Base-by-base conservation (phyloP, 2,888 invertebrate species). In the Cheilosia scutellata region DNA sequence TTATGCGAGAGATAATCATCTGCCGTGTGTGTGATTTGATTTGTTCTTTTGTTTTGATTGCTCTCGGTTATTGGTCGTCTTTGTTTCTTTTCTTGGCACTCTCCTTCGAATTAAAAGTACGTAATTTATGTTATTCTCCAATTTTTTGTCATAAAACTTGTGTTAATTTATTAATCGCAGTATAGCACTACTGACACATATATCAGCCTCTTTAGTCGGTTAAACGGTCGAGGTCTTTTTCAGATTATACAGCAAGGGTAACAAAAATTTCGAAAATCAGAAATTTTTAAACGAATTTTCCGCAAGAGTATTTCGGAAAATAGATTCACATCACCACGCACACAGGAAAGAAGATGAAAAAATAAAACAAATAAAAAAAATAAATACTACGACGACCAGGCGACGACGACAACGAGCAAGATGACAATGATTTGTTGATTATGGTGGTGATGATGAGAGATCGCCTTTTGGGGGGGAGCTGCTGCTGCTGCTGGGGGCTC, bases 381-480 rank as follows among this genome's bases (percentile, higher is more conserved):
- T 33, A 80, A 80, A 68, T 62, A 80, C 60, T 44, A 68, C 62
- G 53, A 7, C 49, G 68, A 66, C 27, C 16, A 74, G 44, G 58
- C 80, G 55, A 53, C 53, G 37, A 62, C 65, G 40, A 58, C 49
- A 37, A 55, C 71, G 65, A 75, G 49, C 42, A 58, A 80, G 80
- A 84, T 80, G 77, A 78, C 78, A 78, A 78, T 78, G 80, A 86
- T 76, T 80, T 80, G 71, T 84, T 84, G 80, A 65, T 65, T 80
- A 71, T 80, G 83, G 33, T 76, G 47, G 57, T 58, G 70, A 72
- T 58, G 80, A 80, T 76, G 80, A 76, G 71, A 72, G 66, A 80
- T 53, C 75, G 47, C 58, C 57, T 65, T 80, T 71, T 44, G 47
- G 11, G 11, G 11, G 68, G 5, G 58, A 62, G 68, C 53, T 72